Evolutionary conservation across 2,113 vertebrate species (phyloP), one percentile per base, ranked within the genome.

Genomic region (cattle (Bos taurus)): DNA sequence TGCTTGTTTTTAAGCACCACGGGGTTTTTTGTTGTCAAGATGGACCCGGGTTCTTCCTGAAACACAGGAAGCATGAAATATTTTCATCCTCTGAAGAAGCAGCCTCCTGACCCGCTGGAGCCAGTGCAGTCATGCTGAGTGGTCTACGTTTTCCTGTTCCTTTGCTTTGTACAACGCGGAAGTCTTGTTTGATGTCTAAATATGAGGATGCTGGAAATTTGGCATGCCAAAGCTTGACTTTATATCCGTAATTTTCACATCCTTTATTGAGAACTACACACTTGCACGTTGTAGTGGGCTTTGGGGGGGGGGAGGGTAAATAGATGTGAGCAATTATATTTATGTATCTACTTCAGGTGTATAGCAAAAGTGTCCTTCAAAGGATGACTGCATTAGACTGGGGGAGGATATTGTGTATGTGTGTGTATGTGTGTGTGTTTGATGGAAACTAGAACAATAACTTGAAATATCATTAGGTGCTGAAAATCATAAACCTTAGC

Each of bases 121-220:
- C 98, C 98, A 97, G 98, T 56, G 96, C 97, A 94, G 98, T 99
- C 97, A 95, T 97, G 98, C 98, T 98, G 98, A 98, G 98, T 96
- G 97, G 98, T 98, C 98, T 97, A 95, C 95, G 97, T 96, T 98
- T 99, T 99, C 99, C 99, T 99, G 98, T 99, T 99, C 98, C 99
- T 99, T 97, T 98, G 97, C 98, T 99, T 99, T 99, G 98, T 95
- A 98, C 97, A 98, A 97, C 23, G 0, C 97, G 74, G 87, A 95
- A 52, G 52, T 96, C 91, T 95, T 97, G 97, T 99, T 99, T 99
- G 99, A 99, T 98, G 99, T 99, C 97, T 97, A 98, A 94, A 98
- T 95, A 3, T 97, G 98, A 99, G 98, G 98, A 98, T 98, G 80
- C 98, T 98, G 95, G 95, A 98, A 96, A 88, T 97, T n/a, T 96